Base-by-base conservation (phyloP, 2,888 invertebrate genomes). In the Diplazon laetatorius region DNA sequence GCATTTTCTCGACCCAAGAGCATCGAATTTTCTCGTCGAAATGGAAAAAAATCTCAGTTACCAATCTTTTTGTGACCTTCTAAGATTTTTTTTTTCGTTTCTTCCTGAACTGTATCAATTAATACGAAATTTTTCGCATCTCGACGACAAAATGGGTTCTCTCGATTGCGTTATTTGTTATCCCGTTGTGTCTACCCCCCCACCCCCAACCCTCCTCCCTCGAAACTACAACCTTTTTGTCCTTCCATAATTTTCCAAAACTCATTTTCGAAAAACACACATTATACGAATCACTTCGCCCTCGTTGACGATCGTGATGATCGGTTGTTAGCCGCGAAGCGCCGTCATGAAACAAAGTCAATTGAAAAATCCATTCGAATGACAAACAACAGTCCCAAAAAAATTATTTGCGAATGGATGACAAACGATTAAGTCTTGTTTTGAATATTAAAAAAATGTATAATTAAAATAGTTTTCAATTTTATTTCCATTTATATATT, bases 271-370 rank as follows among this genome's bases (percentile, higher is more conserved):
- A 79, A 82, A 82, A 82, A 82, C 77, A 77, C 81, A 78, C 82
- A 80, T 80, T 80, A 73, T 80, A 80, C 80, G 76, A 82, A 80
- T 83, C 83, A 82, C 82, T 78, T 78, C 78, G 79, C 77, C 76
- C 69, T 81, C 80, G 83, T 78, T 81, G n/a, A 79, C 68, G 83
- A 84, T 83, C 82, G 87, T 87, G 82, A 79, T 85, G 80, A n/a
- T 84, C 83, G 82, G 59, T 76, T 80, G 80, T 69, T 80, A 77
- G 52, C 46, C 52, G 80, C 62, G 25, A 60, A 79, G 77, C 76
- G 75, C 65, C 75, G 77, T 35, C 57, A 59, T 44, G 12, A 48
- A 48, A 10, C 30, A 69, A 52, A 46, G 16, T 30, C 44, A 48
- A 25, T 14, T 44, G 66, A 48, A 66, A 57, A 60, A 50, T 35